Evolutionary conservation across 2,797 vertebrate species (phyloP).

Genomic region (Hoplostethus atlanticus): DNA sequence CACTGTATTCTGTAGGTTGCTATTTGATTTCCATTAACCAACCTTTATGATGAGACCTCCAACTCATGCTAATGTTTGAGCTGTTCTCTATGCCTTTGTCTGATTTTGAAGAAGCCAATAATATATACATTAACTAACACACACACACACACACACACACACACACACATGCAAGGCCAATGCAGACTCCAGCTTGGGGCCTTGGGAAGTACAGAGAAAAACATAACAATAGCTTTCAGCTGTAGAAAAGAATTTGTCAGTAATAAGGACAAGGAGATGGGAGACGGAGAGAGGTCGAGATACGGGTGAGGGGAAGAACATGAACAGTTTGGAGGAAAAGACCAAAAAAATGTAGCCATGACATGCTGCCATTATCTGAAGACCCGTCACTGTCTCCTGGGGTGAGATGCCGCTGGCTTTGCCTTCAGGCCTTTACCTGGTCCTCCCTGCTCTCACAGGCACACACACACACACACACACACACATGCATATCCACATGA

Average conservation of each 20-base stretch:
- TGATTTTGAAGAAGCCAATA: constrained; percentile 45
- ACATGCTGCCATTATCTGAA: background rate
- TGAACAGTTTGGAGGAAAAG: background rate
- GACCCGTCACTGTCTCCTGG: constrained; percentile 8
- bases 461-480: constrained; percentile 39
- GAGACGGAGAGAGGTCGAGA: background rate
- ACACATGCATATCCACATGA: background rate
- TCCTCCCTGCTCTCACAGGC: constrained; percentile 11
- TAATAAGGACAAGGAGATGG: constrained; percentile 24
- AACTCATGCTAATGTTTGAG: constrained; percentile 65
- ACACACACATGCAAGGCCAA: constrained; percentile 47
- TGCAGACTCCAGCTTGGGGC: constrained; percentile 27
- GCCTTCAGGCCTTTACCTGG: constrained; percentile 21
- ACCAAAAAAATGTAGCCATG: background rate
- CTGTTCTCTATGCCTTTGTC: constrained; percentile 57
- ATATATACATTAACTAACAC: constrained; percentile 33
- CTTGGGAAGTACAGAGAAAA: constrained; percentile 60
- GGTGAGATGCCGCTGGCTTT: background rate
- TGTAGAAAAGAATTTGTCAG: constrained; percentile 43
- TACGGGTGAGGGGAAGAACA: constrained; percentile 10
- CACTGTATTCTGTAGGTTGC: constrained; percentile 59
- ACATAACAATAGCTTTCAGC: constrained; percentile 47
- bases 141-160: constrained; percentile 14
- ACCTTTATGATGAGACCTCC: constrained; percentile 66
- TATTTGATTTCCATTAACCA: constrained; percentile 76